Base-by-base conservation (phyloP, 2,888 invertebrate species). In the Cataglyphis livida region DNA sequence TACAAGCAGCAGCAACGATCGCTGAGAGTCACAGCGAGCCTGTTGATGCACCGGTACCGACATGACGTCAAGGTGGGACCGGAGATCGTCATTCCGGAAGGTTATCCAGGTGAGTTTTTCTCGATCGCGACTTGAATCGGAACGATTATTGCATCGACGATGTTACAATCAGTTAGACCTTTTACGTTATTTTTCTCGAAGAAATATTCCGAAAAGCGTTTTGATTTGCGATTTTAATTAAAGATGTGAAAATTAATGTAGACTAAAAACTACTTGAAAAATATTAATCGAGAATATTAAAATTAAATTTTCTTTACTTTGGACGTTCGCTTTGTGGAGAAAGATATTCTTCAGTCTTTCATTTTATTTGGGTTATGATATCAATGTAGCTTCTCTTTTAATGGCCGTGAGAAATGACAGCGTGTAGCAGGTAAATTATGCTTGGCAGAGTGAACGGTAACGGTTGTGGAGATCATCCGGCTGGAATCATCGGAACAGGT, bases 21-120 rank as follows among this genome's bases (percentile, higher is more conserved):
- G 21, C 91, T 93, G 64, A 90, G 93, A 78, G 93, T 93, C 82
- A 93, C 93, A 25, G 93, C 93, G 0, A 93, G 92, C 21, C 90
- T 95, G 54, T 93, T 95, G 65, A 93, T 95, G 88, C 95, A 95
- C 93, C 95, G 95, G 82, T 95, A 95, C 81, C 95, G 95, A 89
- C 94, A 94, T 79, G 95, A 95, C 85, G 95, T 95, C 88, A 95
- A 95, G 91, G 95, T 95, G 83, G 95, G 95, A 81, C 95, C 95
- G 82, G 94, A 95, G 82, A 93, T 95, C 83, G 95, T 95, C 90
- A 95, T 95, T 87, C 95, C 95, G 51, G 95, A 95, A 86, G 95
- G 95, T 86, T 95, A 95, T 91, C 94, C 95, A 88, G 95, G 95
- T 95, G 86, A 93, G 92, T 90, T 78, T 68, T 25, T 21, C 12